Evolutionary conservation across 2,797 vertebrate genomes (phyloP).

Genomic region (Pteronotus mesoamericanus): DNA sequence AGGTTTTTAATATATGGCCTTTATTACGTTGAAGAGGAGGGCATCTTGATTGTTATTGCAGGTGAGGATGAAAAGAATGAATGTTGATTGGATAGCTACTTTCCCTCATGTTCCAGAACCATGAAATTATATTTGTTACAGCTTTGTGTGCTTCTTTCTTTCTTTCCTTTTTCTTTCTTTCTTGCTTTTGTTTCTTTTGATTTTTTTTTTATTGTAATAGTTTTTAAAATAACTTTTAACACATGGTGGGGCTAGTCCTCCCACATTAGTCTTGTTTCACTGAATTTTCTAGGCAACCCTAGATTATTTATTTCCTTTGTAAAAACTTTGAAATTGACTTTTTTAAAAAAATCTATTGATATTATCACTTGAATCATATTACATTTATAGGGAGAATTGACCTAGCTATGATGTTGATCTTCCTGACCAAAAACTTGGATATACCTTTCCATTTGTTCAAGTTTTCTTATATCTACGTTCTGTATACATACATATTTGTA

Average conservation of each 20-base stretch:
- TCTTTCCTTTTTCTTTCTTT: too few relatives aligned
- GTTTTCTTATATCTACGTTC: not conserved
- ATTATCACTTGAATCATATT: not conserved
- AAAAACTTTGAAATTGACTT: not conserved
- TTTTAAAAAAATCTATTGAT: not conserved
- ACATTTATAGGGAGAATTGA: not conserved
- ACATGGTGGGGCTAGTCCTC: not conserved
- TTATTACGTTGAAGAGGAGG: too few relatives aligned
- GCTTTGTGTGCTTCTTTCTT: not conserved
- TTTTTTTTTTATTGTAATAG: not conserved
- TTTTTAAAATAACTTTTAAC: not conserved
- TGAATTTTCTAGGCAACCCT: conserved; percentile 11
- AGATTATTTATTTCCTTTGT: not conserved
- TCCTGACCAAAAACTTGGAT: not conserved
- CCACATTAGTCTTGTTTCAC: not conserved
- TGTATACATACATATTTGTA: not conserved
- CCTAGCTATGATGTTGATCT: not conserved
- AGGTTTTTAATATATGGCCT: too few relatives aligned
- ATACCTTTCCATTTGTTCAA: not conserved
- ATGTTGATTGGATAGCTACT: not conserved
- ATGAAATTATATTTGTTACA: not conserved
- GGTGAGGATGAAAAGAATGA: not conserved
- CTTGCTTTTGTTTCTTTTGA: not conserved
- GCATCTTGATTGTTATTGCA: not conserved
- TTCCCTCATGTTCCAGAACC: not conserved